Evolutionary conservation across 2,888 invertebrate species (phyloP).

Genomic region (Drosophila barbarae): DNA sequence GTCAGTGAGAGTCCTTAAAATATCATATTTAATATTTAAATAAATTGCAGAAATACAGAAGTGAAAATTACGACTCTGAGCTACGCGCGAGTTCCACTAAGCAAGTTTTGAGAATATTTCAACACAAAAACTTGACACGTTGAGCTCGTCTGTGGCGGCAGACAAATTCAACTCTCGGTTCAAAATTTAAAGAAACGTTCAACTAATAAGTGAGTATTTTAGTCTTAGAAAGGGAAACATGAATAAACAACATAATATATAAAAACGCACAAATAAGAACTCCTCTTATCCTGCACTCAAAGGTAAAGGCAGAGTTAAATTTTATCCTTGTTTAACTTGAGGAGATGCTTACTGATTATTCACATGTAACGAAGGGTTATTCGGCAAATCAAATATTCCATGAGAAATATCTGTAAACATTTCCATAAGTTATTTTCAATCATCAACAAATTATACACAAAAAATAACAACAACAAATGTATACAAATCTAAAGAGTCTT

Average conservation of each 20-base stretch:
- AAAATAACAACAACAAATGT: background rate
- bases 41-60: background rate
- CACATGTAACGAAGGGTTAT: background rate
- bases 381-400: background rate
- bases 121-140: constrained; percentile 68
- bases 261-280: background rate
- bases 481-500: background rate
- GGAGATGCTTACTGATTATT: constrained; percentile 5
- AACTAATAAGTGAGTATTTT: background rate
- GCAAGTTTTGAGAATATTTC: constrained; percentile 64
- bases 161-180: background rate
- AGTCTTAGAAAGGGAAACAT: background rate
- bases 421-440: background rate
- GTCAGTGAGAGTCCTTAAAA: background rate
- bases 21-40: background rate
- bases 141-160: constrained; percentile 60
- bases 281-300: too few relatives aligned
- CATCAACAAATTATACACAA: background rate
- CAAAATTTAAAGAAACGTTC: background rate
- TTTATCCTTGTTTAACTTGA: background rate
- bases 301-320: background rate
- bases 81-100: constrained; percentile 64
- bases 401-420: constrained; percentile 5
- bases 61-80: constrained; percentile 25
- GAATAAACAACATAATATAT: background rate